Evolutionary conservation across 2,797 vertebrate genomes (phyloP).

Genomic region (Balearica regulorum): DNA sequence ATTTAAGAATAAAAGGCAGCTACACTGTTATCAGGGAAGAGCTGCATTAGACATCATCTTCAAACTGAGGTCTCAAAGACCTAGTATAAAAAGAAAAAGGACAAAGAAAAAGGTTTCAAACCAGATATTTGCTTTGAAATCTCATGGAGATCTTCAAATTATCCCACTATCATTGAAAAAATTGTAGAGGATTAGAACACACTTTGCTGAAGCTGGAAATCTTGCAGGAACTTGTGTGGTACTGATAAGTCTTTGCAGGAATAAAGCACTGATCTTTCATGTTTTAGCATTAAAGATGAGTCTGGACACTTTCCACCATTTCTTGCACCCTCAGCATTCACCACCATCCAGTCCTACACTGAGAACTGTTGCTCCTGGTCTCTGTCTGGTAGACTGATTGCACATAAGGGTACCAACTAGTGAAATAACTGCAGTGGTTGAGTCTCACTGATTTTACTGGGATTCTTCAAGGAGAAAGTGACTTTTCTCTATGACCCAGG

Average conservation of each 20-base stretch:
- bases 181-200: not conserved
- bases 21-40: not conserved
- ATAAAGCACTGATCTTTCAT: not conserved
- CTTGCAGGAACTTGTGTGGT: not conserved
- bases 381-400: not conserved
- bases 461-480: not conserved
- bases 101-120: not conserved
- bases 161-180: not conserved
- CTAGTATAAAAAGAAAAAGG: not conserved
- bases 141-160: not conserved
- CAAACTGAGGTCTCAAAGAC: not conserved
- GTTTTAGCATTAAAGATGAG: not conserved
- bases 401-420: not conserved
- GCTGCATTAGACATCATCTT: not conserved
- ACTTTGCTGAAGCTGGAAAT: not conserved
- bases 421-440: accelerated
- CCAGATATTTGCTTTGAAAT: not conserved
- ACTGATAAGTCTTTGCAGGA: not conserved
- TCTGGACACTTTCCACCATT: not conserved
- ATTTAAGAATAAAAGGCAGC: not conserved
- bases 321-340: accelerated
- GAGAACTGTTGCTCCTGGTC: not conserved
- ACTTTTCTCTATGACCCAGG: not conserved
- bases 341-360: not conserved
- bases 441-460: too few relatives aligned